phyloP scores from a whole-genome alignment of 2,888 invertebrate species.

The Ethmia dodecea region DNA sequence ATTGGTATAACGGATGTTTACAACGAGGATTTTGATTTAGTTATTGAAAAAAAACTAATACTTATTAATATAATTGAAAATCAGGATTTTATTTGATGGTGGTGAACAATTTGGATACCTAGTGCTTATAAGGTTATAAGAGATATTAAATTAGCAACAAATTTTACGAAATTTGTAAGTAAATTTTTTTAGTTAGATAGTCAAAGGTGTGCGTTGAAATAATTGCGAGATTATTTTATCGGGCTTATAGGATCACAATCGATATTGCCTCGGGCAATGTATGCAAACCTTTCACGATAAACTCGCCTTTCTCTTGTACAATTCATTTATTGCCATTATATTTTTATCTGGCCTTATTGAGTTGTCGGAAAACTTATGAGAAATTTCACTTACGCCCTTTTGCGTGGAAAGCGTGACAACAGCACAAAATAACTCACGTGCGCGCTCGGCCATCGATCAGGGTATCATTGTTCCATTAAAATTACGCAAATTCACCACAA shows the following conservation, averaged over 20 bases:
- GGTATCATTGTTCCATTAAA: conserved; percentile 44
- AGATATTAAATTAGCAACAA: conserved; percentile 75
- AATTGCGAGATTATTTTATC: conserved; percentile 43
- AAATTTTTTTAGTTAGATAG: conserved; percentile 34
- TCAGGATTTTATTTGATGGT: no score
- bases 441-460: conserved; percentile 31
- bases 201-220: conserved; percentile 34
- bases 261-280: conserved; percentile 41
- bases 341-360: conserved; percentile 16
- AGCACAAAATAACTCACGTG: conserved; percentile 33
- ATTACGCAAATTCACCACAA: conserved; percentile 35
- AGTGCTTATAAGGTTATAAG: no score
- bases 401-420: conserved; percentile 6
- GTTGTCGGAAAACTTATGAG: conserved; percentile 1
- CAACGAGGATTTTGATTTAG: conserved; percentile 38
- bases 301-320: conserved; percentile 35
- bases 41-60: neutral
- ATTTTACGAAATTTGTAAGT: conserved; percentile 58
- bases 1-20: conserved; percentile 66
- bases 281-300: conserved; percentile 42
- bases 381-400: conserved; percentile 16
- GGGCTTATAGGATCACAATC: conserved; percentile 45
- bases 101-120: no score
- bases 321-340: conserved; percentile 26
- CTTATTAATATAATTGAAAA: no score